Evolutionary conservation across 2,113 vertebrate genomes (phyloP), one percentile per base, ranked within the genome.

Genomic region (Misgurnus anguillicaudatus): DNA sequence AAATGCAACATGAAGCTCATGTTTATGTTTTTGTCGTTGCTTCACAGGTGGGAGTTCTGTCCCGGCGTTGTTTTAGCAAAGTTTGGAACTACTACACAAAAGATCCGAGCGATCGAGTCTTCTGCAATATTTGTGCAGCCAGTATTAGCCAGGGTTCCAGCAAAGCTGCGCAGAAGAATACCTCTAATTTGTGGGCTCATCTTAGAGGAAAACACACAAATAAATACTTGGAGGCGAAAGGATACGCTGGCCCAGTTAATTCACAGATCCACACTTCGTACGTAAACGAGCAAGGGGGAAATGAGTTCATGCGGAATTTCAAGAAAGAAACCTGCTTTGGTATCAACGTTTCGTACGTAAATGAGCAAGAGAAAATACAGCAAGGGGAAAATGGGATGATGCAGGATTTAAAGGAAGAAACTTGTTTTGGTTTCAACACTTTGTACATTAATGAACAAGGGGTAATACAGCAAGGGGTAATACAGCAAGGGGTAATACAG

Each of bases 151-250:
- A 47, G 57, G 72, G 72, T 7, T 74, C 72, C 57, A 74, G 7
- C 57, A 47, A 47, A 7, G 72, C 57, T n/a, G 42, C 39, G n/a
- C 19, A 11, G 39, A 74, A 47, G 57, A 74, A 74, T 42, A 74
- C 72, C 8, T 61, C 72, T 62, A 74, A 74, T 74, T 61, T 74
- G 42, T 74, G 72, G 72, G 45, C 57, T 74, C 72, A 74, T 60
- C 57, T 74, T 47, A 47, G 41, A 74, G 5, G 7, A 74, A 62
- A 61, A 1, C 72, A 74, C n/a, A 41, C 4, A 31, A 58, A 6
- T 47, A 19, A 14, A 0, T 74, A 10, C n/a, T 47, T 74, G 9
- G 41, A 74, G 39, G 72, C 57, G 6, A 74, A 74, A 74, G 57
- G 41, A 4, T 62, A 24, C 6, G 13, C 17, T 13, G 8, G 4